Conservation (phyloP, 2,888 invertebrate genomes). For the Serripes groenlandicus region DNA sequence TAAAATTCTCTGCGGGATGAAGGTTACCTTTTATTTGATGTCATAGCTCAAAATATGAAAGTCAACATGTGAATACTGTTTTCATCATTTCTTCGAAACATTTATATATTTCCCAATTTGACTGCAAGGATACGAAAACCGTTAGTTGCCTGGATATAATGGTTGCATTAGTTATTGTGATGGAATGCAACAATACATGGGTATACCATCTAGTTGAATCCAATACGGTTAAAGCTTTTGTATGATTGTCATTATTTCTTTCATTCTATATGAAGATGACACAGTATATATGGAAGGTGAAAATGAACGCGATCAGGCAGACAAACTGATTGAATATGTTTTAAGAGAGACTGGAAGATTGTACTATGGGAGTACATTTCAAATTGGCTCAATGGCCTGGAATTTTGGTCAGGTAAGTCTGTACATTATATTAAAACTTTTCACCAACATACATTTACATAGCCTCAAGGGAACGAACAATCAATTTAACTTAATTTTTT, state of each 20-base stretch:
- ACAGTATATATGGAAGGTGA: conserved; percentile 92
- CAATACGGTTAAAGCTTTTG: neutral
- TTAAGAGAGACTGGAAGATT: conserved; percentile 91
- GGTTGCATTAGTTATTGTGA: neutral
- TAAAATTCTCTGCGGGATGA: no score
- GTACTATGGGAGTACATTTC: conserved; percentile 95
- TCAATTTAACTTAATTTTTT: no score
- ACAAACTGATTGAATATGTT: conserved; percentile 91
- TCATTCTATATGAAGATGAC: conserved; percentile 88
- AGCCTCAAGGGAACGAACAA: no score
- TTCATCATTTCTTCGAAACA: neutral
- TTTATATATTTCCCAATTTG: neutral
- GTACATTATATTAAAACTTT: no score
- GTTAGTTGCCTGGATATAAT: neutral
- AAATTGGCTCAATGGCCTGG: conserved; percentile 91
- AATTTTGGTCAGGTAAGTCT: conserved; percentile 92
- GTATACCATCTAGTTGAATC: neutral
- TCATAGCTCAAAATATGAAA: no score
- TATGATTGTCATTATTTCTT: neutral
- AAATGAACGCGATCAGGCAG: conserved; percentile 86
- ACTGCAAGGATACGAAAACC: neutral
- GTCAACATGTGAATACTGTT: no score
- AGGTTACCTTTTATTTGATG: no score
- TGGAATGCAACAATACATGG: neutral
- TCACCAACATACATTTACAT: no score